phyloP scores from a whole-genome alignment of 2,113 vertebrate species.

The Egretta garzetta region DNA sequence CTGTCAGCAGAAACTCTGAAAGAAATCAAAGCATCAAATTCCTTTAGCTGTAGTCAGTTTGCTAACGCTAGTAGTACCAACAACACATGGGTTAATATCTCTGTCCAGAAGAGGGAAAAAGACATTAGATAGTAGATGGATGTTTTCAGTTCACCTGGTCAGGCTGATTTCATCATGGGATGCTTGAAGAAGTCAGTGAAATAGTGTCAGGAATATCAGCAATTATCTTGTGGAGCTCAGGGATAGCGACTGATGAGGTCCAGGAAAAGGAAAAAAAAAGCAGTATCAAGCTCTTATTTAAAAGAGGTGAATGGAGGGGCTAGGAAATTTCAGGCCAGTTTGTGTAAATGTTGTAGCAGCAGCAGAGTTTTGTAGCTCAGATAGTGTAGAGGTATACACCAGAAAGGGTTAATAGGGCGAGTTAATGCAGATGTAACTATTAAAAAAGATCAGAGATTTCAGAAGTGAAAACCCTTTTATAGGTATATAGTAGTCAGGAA shows the following conservation, averaged over 20 bases:
- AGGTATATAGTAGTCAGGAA: neutral
- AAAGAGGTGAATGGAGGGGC: neutral
- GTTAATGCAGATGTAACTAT: neutral
- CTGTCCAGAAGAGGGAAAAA: neutral
- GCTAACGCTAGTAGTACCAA: neutral
- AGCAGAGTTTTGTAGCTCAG: neutral
- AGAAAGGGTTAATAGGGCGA: neutral
- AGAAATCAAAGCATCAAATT: neutral
- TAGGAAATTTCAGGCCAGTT: neutral
- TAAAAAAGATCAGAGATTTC: neutral
- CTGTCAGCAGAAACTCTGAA: neutral
- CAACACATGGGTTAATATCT: neutral
- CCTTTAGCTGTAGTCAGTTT: neutral
- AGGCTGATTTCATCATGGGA: neutral
- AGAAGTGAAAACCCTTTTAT: neutral
- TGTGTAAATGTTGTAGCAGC: neutral
- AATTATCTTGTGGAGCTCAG: neutral
- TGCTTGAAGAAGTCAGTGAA: neutral
- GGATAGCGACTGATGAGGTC: neutral
- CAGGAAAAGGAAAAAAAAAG: neutral
- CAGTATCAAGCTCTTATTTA: neutral
- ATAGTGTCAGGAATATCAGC: neutral
- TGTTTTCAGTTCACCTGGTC: neutral
- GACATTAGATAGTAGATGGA: neutral
- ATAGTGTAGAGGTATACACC: neutral